These are phyloP conservation scores for Isurus oxyrinchus DNA, from an alignment of 2,113 vertebrate species.

Conservation along the genomic window DNA sequence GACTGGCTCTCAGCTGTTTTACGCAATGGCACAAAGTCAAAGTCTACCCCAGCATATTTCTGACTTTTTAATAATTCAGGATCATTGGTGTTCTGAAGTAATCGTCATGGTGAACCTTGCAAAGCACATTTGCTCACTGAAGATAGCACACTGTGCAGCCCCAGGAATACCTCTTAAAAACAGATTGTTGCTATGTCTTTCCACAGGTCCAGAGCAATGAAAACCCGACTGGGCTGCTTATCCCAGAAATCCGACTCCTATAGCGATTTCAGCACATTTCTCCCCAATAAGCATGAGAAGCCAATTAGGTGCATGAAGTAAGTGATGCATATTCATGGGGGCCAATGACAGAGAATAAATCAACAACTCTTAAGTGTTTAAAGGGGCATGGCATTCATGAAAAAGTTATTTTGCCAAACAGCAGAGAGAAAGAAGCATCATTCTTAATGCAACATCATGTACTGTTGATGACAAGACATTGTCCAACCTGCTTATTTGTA, in stretches of 20 bases:
- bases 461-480: background rate
- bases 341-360: background rate
- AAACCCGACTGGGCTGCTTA: slow-evolving; percentile 90
- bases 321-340: slow-evolving; percentile 50
- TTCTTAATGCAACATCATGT: background rate
- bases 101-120: background rate
- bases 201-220: slow-evolving; percentile 80
- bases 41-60: background rate
- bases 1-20: background rate
- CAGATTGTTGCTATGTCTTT: slow-evolving; percentile 34
- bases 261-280: slow-evolving; percentile 88
- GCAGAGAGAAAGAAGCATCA: background rate
- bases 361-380: background rate
- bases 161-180: background rate
- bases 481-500: background rate
- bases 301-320: slow-evolving; percentile 84
- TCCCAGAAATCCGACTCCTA: slow-evolving; percentile 95
- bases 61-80: background rate
- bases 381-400: background rate
- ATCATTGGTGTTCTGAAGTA: background rate
- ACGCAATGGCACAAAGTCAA: background rate
- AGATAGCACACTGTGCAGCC: background rate
- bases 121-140: background rate
- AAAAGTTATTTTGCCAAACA: background rate
- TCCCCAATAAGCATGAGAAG: slow-evolving; percentile 72